Evolutionary conservation across 2,888 invertebrate species (phyloP).

Genomic region (Mesorhabditis sp.): DNA sequence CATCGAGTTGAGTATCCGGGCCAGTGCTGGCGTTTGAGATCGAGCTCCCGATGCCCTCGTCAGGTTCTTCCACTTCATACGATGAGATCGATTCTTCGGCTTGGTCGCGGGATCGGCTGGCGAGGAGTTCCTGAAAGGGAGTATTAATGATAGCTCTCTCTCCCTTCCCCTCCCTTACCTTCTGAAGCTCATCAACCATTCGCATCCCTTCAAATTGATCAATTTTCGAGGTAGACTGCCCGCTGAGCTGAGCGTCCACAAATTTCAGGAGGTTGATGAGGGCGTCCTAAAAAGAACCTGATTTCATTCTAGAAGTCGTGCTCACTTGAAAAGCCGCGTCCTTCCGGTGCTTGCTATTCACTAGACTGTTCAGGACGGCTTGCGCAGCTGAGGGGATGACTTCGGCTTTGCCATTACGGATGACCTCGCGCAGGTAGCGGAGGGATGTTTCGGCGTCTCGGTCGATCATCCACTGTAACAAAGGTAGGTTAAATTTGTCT

Average conservation of each 20-base stretch:
- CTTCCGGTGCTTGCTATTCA: not conserved
- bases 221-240: not conserved
- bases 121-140: not conserved
- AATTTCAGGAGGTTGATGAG: not conserved
- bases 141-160: not conserved
- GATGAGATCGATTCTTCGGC: not conserved
- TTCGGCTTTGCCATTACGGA: not conserved
- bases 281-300: slow-evolving; percentile 6
- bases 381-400: not conserved
- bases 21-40: slow-evolving; percentile 3
- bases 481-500: too few relatives aligned
- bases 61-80: slow-evolving; percentile 5
- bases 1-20: slow-evolving; percentile 23
- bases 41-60: slow-evolving; percentile 2
- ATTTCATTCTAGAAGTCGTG: not conserved
- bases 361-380: slow-evolving; percentile 5
- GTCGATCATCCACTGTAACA: slow-evolving; percentile 2
- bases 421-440: not conserved
- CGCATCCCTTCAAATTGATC: slow-evolving; percentile 6
- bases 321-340: not conserved
- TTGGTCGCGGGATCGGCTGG: not conserved
- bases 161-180: not conserved
- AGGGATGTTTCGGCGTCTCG: not conserved
- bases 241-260: not conserved
- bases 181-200: not conserved